Conservation (phyloP, 2,113 vertebrate species). For the Phalacrocorax pelagicus region DNA sequence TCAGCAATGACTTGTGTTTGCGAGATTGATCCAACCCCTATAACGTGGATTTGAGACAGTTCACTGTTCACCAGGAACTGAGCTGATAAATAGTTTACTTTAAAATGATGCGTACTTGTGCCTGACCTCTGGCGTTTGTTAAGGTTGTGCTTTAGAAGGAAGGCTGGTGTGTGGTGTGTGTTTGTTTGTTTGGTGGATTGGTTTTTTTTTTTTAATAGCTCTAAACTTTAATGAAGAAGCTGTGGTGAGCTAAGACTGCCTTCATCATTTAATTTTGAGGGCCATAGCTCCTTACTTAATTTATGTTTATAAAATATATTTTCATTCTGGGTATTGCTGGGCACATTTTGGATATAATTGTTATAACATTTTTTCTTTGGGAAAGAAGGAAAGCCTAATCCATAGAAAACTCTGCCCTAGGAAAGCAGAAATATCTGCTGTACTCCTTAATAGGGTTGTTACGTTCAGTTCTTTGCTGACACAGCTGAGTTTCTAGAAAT, state of each 20-base stretch:
- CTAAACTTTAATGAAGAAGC: neutral
- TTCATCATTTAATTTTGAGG: slow-evolving; percentile 10
- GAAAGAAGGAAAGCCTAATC: slow-evolving; percentile 6
- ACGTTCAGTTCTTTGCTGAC: slow-evolving; percentile 16
- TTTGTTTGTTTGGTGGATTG: no score
- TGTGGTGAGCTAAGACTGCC: neutral
- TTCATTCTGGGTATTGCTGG: neutral
- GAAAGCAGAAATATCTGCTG: slow-evolving; percentile 25
- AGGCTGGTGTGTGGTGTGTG: neutral
- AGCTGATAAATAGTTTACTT: slow-evolving; percentile 71
- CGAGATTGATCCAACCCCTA: slow-evolving; percentile 80
- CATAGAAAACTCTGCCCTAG: neutral
- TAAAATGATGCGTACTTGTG: slow-evolving; percentile 53
- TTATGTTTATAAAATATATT: neutral
- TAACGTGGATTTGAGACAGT: slow-evolving; percentile 84
- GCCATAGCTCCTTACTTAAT: neutral
- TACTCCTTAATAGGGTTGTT: slow-evolving; percentile 26
- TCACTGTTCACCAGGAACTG: slow-evolving; percentile 81
- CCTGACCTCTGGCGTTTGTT: neutral
- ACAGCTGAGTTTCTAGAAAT: slow-evolving; percentile 32
- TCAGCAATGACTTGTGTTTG: slow-evolving; percentile 81
- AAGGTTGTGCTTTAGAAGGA: slow-evolving; percentile 13
- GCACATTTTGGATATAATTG: neutral
- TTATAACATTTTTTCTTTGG: neutral
- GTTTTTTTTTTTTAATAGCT: neutral